Conservation (phyloP, 2,113 vertebrate species). For the Bubo blakistoni region DNA sequence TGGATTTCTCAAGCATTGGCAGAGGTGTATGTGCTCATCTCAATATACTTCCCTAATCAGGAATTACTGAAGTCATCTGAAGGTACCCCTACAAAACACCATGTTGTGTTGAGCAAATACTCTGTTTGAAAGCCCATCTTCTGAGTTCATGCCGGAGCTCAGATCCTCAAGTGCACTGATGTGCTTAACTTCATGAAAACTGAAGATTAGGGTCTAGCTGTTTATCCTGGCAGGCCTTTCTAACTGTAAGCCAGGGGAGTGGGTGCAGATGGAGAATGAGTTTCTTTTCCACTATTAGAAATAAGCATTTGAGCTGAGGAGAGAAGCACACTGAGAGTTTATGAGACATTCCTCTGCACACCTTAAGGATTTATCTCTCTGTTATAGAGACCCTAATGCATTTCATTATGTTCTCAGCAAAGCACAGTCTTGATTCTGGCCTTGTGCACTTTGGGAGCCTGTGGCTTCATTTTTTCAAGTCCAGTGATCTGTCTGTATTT, state of each 20-base stretch:
- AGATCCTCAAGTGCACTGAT: not conserved
- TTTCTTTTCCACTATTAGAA: not conserved
- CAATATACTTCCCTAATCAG: not conserved
- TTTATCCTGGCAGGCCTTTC: not conserved
- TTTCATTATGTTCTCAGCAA: not conserved
- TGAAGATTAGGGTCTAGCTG: not conserved
- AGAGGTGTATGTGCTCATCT: not conserved
- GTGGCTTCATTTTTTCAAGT: conserved; percentile 25
- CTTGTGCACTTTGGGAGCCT: not conserved
- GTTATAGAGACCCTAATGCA: not conserved
- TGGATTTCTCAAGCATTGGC: not conserved
- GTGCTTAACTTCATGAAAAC: not conserved
- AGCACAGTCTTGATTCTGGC: not conserved
- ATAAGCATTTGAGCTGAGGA: not conserved
- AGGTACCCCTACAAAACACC: not conserved
- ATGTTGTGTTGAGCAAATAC: not conserved
- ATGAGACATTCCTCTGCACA: not conserved
- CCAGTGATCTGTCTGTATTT: conserved; percentile 9
- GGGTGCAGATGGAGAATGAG: not conserved
- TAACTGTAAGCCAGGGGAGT: not conserved
- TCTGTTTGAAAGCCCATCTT: not conserved
- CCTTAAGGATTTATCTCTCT: not conserved
- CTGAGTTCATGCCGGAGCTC: not conserved
- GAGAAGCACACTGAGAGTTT: not conserved
- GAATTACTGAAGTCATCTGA: not conserved